Conservation (phyloP, 2,113 vertebrate genomes). For the Mustelus asterias region DNA sequence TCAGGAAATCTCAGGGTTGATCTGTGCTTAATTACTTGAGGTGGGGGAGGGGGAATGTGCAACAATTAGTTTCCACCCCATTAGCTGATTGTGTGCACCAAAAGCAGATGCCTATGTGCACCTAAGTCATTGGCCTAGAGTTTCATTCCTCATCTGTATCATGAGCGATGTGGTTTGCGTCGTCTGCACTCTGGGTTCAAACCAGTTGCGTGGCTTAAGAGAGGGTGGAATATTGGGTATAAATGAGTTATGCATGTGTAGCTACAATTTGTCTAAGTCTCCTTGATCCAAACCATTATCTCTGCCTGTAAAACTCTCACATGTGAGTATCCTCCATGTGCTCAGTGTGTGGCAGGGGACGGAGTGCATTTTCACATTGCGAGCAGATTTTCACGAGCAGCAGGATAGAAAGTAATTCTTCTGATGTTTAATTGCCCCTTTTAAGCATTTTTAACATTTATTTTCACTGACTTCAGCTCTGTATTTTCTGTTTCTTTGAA, state of each 20-base stretch:
- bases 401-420: not conserved
- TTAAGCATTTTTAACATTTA: not conserved
- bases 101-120: not conserved
- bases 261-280: not conserved
- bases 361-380: not conserved
- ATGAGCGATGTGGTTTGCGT: not conserved
- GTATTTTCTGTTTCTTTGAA: not conserved
- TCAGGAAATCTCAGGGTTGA: not conserved
- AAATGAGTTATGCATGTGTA: not conserved
- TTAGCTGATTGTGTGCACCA: not conserved
- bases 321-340: not conserved
- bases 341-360: not conserved
- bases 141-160: not conserved
- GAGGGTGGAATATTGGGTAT: not conserved
- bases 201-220: not conserved
- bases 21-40: not conserved
- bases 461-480: not conserved
- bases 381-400: not conserved
- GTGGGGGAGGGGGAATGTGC: not conserved
- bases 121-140: not conserved
- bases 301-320: not conserved
- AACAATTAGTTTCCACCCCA: not conserved
- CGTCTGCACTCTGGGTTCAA: not conserved
- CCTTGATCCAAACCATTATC: not conserved
- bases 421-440: not conserved